Evolutionary conservation across 2,797 vertebrate genomes (phyloP).

Genomic region (Myotis myotis): DNA sequence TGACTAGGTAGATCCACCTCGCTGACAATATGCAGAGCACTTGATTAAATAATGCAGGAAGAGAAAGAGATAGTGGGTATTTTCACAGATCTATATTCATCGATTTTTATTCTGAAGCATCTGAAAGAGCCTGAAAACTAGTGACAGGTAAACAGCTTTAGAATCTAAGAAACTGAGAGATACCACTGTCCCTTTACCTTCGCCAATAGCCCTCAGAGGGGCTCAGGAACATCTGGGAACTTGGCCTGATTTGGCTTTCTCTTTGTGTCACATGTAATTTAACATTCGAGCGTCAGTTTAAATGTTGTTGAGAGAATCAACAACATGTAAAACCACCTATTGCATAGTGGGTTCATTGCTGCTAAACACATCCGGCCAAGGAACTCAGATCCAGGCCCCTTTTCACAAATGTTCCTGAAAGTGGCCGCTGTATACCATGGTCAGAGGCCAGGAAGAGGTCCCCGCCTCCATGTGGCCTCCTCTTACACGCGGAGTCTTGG

Average conservation of each 20-base stretch:
- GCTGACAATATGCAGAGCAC: not conserved
- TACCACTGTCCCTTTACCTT: not conserved
- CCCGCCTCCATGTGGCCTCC: not conserved
- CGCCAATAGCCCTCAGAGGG: not conserved
- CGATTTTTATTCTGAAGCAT: not conserved
- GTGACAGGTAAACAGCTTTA: not conserved
- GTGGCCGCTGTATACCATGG: accelerated
- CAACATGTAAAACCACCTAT: not conserved
- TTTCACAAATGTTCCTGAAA: not conserved
- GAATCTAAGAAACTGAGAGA: not conserved
- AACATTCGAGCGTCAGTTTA: not conserved
- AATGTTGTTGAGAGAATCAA: not conserved
- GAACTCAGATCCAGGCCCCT: not conserved
- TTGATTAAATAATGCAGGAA: not conserved
- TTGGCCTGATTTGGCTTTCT: not conserved
- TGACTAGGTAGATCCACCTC: not conserved
- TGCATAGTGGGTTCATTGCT: not conserved
- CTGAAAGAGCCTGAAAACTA: not conserved
- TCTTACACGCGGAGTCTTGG: not conserved
- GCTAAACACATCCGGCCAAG: not conserved
- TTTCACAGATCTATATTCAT: not conserved
- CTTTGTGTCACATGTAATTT: not conserved
- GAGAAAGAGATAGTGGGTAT: not conserved
- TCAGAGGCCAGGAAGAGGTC: not conserved
- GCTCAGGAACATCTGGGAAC: not conserved